phyloP scores from a whole-genome alignment of 2,888 invertebrate genomes.

The Stenchaetothrips biformis region DNA sequence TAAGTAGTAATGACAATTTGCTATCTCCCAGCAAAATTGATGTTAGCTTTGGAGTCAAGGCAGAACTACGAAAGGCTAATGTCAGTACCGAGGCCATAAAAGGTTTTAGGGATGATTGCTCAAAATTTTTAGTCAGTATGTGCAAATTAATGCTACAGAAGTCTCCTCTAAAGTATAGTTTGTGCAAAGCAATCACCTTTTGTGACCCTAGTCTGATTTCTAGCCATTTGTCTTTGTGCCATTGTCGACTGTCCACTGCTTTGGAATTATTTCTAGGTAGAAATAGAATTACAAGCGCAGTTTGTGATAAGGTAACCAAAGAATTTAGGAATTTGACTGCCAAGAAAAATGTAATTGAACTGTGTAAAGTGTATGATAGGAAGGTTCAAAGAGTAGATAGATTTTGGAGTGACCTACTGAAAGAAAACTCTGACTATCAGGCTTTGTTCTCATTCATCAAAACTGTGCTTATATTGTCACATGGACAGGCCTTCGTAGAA shows the following conservation, averaged over 20 bases:
- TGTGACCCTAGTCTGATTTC: neutral
- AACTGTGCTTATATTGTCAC: slow-evolving; percentile 36
- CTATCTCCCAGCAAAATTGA: neutral
- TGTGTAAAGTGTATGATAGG: neutral
- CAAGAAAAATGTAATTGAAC: neutral
- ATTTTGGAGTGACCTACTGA: neutral
- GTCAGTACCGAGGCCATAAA: neutral
- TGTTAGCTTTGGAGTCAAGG: neutral
- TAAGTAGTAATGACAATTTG: neutral
- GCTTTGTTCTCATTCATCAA: slow-evolving; percentile 29
- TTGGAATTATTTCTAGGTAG: neutral
- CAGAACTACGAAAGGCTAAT: neutral
- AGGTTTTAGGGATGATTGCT: neutral
- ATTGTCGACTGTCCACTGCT: neutral
- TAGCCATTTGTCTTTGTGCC: neutral
- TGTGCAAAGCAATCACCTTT: neutral
- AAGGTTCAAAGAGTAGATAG: neutral
- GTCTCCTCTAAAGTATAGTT: neutral
- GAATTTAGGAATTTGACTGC: neutral
- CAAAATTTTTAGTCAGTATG: neutral
- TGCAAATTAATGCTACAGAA: neutral
- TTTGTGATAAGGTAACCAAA: neutral
- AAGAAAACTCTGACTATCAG: neutral
- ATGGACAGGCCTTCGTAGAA: slow-evolving; percentile 39
- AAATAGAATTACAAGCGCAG: neutral